Evolutionary conservation across 2,113 vertebrate species (phyloP).

Genomic region (Solenodon paradoxus): DNA sequence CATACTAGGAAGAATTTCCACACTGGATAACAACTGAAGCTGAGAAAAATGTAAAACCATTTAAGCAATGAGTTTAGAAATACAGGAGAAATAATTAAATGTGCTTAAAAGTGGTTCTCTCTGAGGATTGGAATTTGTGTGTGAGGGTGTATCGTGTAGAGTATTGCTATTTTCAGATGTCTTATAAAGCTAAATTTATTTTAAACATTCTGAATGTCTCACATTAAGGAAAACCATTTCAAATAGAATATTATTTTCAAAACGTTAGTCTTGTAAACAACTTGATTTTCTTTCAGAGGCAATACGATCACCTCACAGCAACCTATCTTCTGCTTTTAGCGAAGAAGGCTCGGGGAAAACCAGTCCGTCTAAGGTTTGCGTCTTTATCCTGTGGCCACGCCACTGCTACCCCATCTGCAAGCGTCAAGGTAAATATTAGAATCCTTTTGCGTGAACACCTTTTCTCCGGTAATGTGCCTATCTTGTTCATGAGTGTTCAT

Average conservation of each 20-base stretch:
- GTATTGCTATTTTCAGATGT: neutral
- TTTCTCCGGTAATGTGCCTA: neutral
- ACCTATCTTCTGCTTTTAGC: constrained; percentile 93
- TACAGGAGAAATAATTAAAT: neutral
- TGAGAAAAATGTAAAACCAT: neutral
- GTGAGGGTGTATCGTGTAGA: neutral
- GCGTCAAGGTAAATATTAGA: constrained; percentile 80
- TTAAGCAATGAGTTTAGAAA: neutral
- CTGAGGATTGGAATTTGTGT: neutral
- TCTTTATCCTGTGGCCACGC: constrained; percentile 40
- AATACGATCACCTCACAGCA: constrained; percentile 92
- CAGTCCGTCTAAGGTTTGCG: constrained; percentile 81
- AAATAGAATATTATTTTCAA: constrained; percentile 11
- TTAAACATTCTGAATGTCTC: neutral
- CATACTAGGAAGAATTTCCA: too few species aligned
- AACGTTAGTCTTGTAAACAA: constrained; percentile 10
- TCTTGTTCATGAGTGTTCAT: neutral
- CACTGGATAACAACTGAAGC: neutral
- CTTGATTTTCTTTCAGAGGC: constrained; percentile 85
- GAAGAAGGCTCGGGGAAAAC: constrained; percentile 90
- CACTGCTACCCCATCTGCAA: constrained; percentile 62
- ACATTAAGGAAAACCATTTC: neutral
- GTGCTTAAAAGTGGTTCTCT: neutral
- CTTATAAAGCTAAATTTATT: neutral
- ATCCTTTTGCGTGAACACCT: neutral